phyloP scores from a whole-genome alignment of 2,888 invertebrate genomes.

The Epinotia demarniana region DNA sequence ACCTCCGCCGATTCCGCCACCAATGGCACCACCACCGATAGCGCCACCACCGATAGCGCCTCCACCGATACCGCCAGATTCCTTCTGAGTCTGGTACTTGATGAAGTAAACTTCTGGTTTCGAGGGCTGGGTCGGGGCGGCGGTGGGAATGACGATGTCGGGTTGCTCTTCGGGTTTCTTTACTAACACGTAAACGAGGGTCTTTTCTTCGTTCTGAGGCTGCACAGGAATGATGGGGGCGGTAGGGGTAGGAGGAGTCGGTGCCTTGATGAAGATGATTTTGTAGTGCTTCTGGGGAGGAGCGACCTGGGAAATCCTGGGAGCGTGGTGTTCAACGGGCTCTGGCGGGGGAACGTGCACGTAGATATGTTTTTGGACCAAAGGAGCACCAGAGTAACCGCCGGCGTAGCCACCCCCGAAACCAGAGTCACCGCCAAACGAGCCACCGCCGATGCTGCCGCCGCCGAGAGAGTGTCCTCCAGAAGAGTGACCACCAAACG shows the following conservation, averaged over 20 bases:
- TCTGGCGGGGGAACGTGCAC: slow-evolving; percentile 96
- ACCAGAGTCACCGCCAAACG: slow-evolving; percentile 69
- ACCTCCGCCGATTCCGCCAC: slow-evolving; percentile 58
- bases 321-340: slow-evolving; percentile 88
- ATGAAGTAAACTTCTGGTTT: slow-evolving; percentile 97
- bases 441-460: slow-evolving; percentile 56
- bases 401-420: slow-evolving; percentile 75
- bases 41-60: slow-evolving; percentile 67
- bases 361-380: slow-evolving; percentile 94
- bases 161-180: slow-evolving; percentile 95
- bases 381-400: slow-evolving; percentile 83
- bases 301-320: slow-evolving; percentile 86
- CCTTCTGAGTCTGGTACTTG: slow-evolving; percentile 90
- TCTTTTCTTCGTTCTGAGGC: slow-evolving; percentile 94
- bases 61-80: slow-evolving; percentile 74
- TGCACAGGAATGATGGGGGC: slow-evolving; percentile 92
- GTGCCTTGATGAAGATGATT: slow-evolving; percentile 96
- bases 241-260: slow-evolving; percentile 92
- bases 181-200: slow-evolving; percentile 94
- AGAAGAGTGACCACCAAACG: slow-evolving; percentile 49
- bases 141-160: slow-evolving; percentile 90
- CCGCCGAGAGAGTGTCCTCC: slow-evolving; percentile 58
- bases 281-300: slow-evolving; percentile 95
- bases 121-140: slow-evolving; percentile 92
- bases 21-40: slow-evolving; percentile 61